Percentiles rank a stretch among this genome's conserved stretches.
Conservation (phyloP, 2,888 invertebrate genomes). For the Neria commutata region DNA sequence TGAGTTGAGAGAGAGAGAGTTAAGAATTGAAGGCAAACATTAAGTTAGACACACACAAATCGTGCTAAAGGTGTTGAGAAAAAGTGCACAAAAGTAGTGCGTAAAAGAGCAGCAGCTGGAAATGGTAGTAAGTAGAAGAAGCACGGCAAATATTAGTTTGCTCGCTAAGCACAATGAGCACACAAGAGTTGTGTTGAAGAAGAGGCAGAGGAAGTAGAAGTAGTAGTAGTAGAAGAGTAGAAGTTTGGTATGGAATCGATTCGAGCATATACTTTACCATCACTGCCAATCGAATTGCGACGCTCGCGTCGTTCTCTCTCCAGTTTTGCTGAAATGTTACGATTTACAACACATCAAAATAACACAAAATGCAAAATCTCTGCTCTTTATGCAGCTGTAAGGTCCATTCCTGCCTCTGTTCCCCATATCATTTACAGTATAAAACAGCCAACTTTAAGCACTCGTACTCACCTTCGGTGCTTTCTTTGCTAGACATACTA, state of each 20-base stretch:
- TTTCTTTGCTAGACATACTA: slow-evolving; percentile 63
- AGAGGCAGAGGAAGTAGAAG: not conserved
- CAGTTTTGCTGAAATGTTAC: slow-evolving; percentile 24
- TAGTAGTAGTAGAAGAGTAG: slow-evolving; percentile 7
- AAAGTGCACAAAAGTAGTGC: slow-evolving; percentile 4
- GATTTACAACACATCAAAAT: not conserved
- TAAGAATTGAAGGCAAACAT: not conserved
- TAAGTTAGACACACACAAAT: slow-evolving; percentile 9
- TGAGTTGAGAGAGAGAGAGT: not conserved
- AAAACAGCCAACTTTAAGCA: not conserved
- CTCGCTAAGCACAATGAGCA: not conserved
- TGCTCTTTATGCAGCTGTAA: not conserved
- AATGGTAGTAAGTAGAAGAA: not conserved
- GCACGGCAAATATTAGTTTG: slow-evolving; percentile 5
- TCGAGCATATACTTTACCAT: slow-evolving; percentile 53
- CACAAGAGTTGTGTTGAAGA: slow-evolving; percentile 3
- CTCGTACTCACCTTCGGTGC: slow-evolving; percentile 62
- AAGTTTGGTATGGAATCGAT: not conserved
- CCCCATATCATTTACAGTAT: not conserved
- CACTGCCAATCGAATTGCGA: slow-evolving; percentile 49
- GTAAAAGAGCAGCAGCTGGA: not conserved
- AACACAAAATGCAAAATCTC: not conserved
- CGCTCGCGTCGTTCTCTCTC: slow-evolving; percentile 37
- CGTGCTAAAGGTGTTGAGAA: not conserved
- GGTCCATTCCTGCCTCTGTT: not conserved